A percentile compares a stretch with the other conserved stretches of the same genome.
These are phyloP conservation scores for Orthonychiurus folsomi DNA, from an alignment of 2,888 invertebrate species.

Conservation along the genomic window DNA sequence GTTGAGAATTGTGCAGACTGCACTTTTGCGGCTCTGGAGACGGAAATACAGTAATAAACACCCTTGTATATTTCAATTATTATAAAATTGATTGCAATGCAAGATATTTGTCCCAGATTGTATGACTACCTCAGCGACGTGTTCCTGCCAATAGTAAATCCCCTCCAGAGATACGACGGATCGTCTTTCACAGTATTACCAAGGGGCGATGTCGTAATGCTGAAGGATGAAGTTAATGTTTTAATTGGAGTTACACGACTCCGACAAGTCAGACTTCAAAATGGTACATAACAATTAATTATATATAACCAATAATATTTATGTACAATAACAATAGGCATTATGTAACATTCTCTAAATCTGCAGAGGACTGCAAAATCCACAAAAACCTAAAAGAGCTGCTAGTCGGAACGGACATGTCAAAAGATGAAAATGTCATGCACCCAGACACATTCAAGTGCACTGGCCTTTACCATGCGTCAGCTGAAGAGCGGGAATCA, in stretches of 20 bases:
- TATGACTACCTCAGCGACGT: constrained; percentile 17
- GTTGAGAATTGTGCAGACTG: neutral
- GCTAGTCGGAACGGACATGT: neutral
- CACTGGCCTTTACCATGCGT: constrained; percentile 8
- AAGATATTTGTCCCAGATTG: constrained; percentile 14
- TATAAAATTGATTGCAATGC: too few species aligned
- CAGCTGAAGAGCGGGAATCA: constrained; percentile 17
- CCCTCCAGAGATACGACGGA: constrained; percentile 16
- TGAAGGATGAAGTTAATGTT: constrained; percentile 20
- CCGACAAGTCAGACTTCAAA: constrained; percentile 24
- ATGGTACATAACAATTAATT: too few species aligned
- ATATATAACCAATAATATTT: too few species aligned
- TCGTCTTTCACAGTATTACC: neutral
- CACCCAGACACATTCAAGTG: constrained; percentile 6
- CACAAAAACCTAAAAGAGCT: neutral
- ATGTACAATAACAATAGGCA: too few species aligned
- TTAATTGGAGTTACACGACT: constrained; percentile 27
- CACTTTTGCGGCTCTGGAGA: neutral
- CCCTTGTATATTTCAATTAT: too few species aligned
- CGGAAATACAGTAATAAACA: neutral
- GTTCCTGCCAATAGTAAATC: constrained; percentile 15
- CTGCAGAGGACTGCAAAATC: constrained; percentile 6
- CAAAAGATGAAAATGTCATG: neutral
- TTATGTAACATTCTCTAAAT: too few species aligned
- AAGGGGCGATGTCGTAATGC: neutral